Base-by-base conservation (phyloP, 2,797 vertebrate species). In the Podarcis siculus region DNA sequence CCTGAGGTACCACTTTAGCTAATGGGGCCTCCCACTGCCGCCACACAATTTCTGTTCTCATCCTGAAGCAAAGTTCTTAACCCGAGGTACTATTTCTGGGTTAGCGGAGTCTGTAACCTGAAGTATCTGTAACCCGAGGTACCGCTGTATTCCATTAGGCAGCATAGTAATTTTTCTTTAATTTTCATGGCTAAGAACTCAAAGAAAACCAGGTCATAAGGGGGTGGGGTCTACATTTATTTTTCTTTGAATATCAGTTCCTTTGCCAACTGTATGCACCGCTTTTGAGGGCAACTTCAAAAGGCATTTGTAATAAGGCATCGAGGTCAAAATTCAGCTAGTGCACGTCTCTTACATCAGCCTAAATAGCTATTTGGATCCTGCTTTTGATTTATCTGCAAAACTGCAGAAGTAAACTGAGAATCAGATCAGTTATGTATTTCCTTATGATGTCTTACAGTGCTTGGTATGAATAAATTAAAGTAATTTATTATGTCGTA, bases 381-480 rank as follows among this genome's bases (percentile, higher is more conserved):
- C 21, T 66, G 32, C n/a, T 30, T 32, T 32, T 45, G 27, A 21
- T n/a, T 69, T 42, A 37, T 7, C n/a, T 72, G n/a, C 30, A 83
- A 35, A 17, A 42, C 6, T 30, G 76, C 37, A 89, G 58, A 79
- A 80, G 10, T 81, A 37, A 81, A 42, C 21, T 75, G 25, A 42
- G 25, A 86, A 73, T 72, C 80, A 89, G 66, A 61, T n/a, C 21
- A 23, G 61, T 64, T 64, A 77, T 85, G 85, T 61, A 67, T 92
- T 87, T 89, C 82, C 61, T 79, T 90, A 84, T 89, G 64, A 87
- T 76, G 32, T 7, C 58, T 91, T 77, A 21, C 55, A 89, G 45
- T 90, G 87, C 79, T 69, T 87, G 86, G 25, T 9, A 35, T n/a
- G 69, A 89, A 85, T 79, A 88, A 88, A 86, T 93, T 91, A 83